Conservation (phyloP, 2,797 vertebrate genomes). For the Gobionotothen gibberifrons region DNA sequence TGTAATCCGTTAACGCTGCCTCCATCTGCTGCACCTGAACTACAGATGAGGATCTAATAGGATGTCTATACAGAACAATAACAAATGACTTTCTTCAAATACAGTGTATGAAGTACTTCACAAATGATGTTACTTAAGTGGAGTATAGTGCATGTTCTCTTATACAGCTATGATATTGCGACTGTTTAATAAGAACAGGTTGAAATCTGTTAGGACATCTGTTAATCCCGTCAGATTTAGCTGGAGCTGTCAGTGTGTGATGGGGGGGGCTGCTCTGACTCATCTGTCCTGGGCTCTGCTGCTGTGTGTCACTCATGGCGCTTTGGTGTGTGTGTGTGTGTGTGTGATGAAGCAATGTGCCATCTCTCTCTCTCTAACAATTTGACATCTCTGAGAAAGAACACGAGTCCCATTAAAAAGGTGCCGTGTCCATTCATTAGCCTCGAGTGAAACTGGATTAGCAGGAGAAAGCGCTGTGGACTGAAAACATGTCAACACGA, state of each 20-base stretch:
- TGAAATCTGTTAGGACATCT: background rate
- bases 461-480: background rate
- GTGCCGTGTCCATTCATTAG: constrained; percentile 26
- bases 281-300: no score
- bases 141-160: background rate
- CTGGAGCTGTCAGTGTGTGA: no score
- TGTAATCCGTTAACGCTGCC: constrained; percentile 79
- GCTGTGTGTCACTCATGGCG: no score
- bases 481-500: constrained; percentile 37
- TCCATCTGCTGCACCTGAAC: constrained; percentile 70
- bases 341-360: no score
- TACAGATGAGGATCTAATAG: constrained; percentile 31
- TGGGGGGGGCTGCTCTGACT: no score
- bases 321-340: no score
- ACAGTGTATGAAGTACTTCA: background rate
- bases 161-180: background rate
- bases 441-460: constrained; percentile 42
- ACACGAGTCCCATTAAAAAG: constrained; percentile 2
- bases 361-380: no score
- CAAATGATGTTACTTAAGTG: background rate
- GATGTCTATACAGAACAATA: constrained; percentile 15
- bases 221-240: no score
- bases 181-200: background rate
- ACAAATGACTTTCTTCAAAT: background rate
- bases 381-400: background rate